Evolutionary conservation across 1,140 invertebrate genomes (phyloP).

Genomic region (Popillia japonica): DNA sequence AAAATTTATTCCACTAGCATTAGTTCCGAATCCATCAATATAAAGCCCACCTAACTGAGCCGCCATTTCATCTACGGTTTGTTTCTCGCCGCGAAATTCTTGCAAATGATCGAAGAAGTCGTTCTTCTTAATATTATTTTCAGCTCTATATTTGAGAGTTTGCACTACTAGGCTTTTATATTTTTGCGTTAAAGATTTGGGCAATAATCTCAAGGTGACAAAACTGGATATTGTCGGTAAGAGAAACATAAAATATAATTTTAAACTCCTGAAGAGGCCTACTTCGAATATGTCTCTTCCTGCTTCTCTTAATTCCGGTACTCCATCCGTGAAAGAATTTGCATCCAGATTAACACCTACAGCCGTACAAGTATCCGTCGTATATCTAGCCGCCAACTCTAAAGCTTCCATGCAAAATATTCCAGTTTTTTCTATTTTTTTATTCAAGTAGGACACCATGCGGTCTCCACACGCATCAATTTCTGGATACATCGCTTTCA

Average conservation of each 20-base stretch:
- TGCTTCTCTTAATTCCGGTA: slow-evolving; percentile 11
- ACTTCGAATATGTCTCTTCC: slow-evolving; percentile 24
- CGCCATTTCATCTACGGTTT: slow-evolving; percentile 69
- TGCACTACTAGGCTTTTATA: slow-evolving; percentile 36
- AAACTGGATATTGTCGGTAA: slow-evolving; percentile 4
- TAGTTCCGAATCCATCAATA: slow-evolving; percentile 69
- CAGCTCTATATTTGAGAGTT: slow-evolving; percentile 56
- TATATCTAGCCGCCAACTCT: slow-evolving; percentile 45
- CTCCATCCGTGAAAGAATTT: slow-evolving; percentile 25
- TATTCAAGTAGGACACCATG: slow-evolving; percentile 49
- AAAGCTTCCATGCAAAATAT: slow-evolving; percentile 43
- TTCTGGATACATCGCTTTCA: slow-evolving; percentile 57
- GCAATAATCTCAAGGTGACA: background rate
- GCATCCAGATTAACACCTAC: slow-evolving; percentile 49
- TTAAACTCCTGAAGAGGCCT: background rate
- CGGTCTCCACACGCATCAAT: slow-evolving; percentile 42
- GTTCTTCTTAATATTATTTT: slow-evolving; percentile 55
- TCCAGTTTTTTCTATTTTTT: slow-evolving; percentile 37
- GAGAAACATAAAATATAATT: slow-evolving; percentile 7
- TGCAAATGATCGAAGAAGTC: slow-evolving; percentile 55
- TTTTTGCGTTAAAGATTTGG: slow-evolving; percentile 24
- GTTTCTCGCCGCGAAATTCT: slow-evolving; percentile 54
- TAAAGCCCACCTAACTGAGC: slow-evolving; percentile 67
- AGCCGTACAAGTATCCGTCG: slow-evolving; percentile 47
- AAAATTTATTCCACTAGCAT: slow-evolving; percentile 44